Evolutionary conservation across 2,888 invertebrate species (phyloP).

Genomic region (Parnassius mnemosyne): DNA sequence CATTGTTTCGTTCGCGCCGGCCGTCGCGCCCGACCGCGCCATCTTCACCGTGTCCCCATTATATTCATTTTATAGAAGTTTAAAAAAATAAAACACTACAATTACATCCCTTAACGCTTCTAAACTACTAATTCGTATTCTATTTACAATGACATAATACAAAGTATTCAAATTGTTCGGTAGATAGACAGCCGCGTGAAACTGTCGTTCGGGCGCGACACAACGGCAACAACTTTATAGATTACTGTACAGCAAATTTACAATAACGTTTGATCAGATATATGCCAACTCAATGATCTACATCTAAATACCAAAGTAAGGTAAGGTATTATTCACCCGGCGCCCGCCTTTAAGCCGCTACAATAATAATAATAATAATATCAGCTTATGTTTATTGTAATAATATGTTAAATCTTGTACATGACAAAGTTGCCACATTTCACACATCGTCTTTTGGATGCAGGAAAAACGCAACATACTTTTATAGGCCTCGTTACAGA

Average conservation of each 20-base stretch:
- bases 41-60: conserved; percentile 36
- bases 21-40: conserved; percentile 41
- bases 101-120: conserved; percentile 68
- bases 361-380: conserved; percentile 50
- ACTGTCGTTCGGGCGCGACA: conserved; percentile 39
- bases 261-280: conserved; percentile 75
- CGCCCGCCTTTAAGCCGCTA: conserved; percentile 73
- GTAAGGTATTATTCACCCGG: conserved; percentile 64
- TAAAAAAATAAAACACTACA: conserved; percentile 70
- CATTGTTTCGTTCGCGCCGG: conserved; percentile 59
- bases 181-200: conserved; percentile 43
- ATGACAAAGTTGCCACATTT: conserved; percentile 65
- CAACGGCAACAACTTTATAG: conserved; percentile 44
- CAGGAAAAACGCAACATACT: conserved; percentile 47
- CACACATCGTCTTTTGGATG: conserved; percentile 32
- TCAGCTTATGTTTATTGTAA: conserved; percentile 70
- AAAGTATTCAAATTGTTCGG: conserved; percentile 73
- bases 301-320: conserved; percentile 67
- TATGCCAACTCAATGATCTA: conserved; percentile 75
- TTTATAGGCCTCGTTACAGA: conserved; percentile 65
- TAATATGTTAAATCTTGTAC: conserved; percentile 65
- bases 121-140: conserved; percentile 73
- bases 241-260: conserved; percentile 75
- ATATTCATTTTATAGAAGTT: conserved; percentile 57
- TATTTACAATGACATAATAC: conserved; percentile 74